Evolutionary conservation across 2,797 vertebrate species (phyloP), one percentile per base, ranked within the genome.

Genomic region (Anguilla megastoma): DNA sequence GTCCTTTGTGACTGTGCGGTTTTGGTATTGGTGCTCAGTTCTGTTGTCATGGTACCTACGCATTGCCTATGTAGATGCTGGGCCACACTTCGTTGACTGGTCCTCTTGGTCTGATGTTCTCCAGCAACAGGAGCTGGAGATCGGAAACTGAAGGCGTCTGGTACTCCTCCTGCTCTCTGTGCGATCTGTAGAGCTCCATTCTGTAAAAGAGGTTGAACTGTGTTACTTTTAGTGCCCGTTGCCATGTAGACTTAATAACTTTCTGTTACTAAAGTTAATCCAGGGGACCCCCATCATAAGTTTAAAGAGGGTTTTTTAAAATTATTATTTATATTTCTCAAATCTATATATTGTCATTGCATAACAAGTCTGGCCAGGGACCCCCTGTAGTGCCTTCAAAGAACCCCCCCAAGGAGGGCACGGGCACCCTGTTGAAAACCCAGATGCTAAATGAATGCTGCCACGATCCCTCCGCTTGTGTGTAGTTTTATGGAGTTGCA

Each of bases 31-130:
- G 83, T 60, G 79, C 85, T 76, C 58, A 85, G 76, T 89, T 88
- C 60, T 60, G 80, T 50, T n/a, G 87, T n/a, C 10, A 69, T 85
- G 58, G 52, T 89, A 92, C 93, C 14, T 95, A 98, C 97, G 97
- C 95, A 30, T 98, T 97, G 95, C 98, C 97, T 82, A 98, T 95
- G 90, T 96, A 98, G 91, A 98, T 95, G 91, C 97, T 97, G 87
- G 97, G 97, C 98, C 97, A 98, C 87, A 98, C 98, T 96, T 98
- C 97, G 69, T 98, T 97, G 92, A 98, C 90, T 0, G 98, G 97
- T 86, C 94, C 97, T 0, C 89, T 95, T 56, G 96, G 91, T 0
- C 84, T 90, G 54, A 93, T 89, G 69, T 93, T 94, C 83, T 92
- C 92, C 91, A 96, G 95, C 84, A 98, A 93, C 90, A 98, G 92